Evolutionary conservation across 2,797 vertebrate species (phyloP).

Genomic region (Centropyge bicolor): DNA sequence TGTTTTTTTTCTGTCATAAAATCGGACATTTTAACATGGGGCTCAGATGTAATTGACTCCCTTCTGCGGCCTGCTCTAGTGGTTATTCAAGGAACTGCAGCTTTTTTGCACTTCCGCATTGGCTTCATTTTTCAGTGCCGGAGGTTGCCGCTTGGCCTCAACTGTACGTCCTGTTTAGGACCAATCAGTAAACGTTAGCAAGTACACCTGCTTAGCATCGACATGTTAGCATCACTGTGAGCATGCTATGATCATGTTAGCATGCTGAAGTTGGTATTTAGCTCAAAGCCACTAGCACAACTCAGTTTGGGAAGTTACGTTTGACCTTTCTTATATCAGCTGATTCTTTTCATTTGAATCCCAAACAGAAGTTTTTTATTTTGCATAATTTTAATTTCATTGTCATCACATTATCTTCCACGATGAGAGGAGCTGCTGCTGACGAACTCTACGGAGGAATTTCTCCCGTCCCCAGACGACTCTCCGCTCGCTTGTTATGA

Average conservation of each 20-base stretch:
- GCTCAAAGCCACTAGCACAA: not conserved
- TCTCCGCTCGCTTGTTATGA: constrained; percentile 50
- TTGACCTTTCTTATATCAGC: not conserved
- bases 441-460: constrained; percentile 9
- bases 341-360: not conserved
- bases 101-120: no score
- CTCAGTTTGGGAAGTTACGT: not conserved
- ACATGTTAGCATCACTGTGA: not conserved
- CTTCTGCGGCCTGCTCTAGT: no score
- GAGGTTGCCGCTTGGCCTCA: no score
- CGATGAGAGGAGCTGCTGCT: constrained; percentile 22
- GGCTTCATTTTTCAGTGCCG: no score
- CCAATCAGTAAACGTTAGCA: not conserved
- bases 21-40: no score
- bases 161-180: not conserved
- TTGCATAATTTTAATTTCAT: constrained; percentile 11
- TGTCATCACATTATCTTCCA: constrained; percentile 20
- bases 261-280: not conserved
- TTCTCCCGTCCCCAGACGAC: constrained; percentile 9
- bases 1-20: no score
- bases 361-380: constrained; percentile 17
- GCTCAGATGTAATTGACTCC: no score
- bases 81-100: no score
- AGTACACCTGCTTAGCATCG: not conserved
- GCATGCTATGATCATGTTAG: not conserved